Percentiles rank a stretch among this genome's conserved stretches.
Conservation (phyloP, 2,797 vertebrate species). For the Anas bernieri region DNA sequence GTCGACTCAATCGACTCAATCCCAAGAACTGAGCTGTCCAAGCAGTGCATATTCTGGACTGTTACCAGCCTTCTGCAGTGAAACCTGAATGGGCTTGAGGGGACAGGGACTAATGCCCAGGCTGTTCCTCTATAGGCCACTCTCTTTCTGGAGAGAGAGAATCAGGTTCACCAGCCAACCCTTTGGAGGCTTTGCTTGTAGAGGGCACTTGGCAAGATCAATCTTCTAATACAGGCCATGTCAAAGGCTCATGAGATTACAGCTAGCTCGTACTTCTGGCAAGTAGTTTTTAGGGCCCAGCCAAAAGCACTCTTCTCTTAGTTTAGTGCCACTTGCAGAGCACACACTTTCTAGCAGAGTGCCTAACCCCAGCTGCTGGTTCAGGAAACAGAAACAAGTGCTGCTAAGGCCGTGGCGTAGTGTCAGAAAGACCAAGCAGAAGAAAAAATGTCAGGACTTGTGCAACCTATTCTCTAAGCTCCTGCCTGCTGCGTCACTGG, state of each 20-base stretch:
- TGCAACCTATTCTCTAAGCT: background rate
- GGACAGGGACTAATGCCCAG: background rate
- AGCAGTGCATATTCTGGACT: no score
- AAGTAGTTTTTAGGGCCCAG: background rate
- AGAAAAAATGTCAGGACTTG: background rate
- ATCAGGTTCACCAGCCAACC: background rate
- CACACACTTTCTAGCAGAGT: background rate
- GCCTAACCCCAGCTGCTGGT: background rate
- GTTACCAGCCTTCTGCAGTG: background rate
- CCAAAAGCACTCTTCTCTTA: background rate
- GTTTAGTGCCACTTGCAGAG: background rate
- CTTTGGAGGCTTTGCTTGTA: background rate
- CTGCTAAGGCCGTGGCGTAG: background rate
- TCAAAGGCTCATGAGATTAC: background rate
- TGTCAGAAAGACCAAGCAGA: background rate
- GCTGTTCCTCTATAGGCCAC: background rate
- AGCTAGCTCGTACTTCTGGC: background rate
- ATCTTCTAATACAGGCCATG: background rate
- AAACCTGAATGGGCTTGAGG: background rate
- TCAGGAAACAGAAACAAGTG: background rate
- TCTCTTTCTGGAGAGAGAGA: background rate
- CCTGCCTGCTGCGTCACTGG: fast-evolving
- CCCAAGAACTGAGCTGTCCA: background rate
- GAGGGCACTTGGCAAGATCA: background rate
- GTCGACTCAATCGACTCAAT: background rate